Base-by-base conservation (phyloP, 2,797 vertebrate genomes). In the Octomys mimax region DNA sequence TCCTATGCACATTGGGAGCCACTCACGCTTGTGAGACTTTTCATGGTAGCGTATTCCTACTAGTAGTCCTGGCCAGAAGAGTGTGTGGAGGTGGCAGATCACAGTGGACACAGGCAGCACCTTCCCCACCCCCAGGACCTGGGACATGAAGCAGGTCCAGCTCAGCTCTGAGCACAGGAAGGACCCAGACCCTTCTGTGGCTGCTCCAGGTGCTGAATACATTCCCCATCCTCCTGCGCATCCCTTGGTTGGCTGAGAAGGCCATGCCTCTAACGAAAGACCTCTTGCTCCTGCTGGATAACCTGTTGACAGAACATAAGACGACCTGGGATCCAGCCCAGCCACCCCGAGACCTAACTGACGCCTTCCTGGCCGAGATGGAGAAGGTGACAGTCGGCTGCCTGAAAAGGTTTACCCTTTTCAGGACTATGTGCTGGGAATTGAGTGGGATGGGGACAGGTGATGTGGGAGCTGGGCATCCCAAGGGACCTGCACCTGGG, bases 341-440 rank as follows among this genome's bases (percentile, higher is more conserved):
- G 71, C 91, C 95, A 2, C 98, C 98, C 2, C 97, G 98, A 97
- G 98, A 99, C 95, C 98, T 98, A 93, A 99, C 98, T 0, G 98
- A 99, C 6, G 96, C 98, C 93, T 99, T 98, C 95, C 96, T 99
- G 52, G 39, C 96, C 2, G 98, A 99, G 92, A 98, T 99, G 89
- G 97, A 96, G 88, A 98, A 99, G 94, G 99, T 99, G 94, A 97
- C 16, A 57, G 54, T 57, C 54, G 16, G 54, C 54, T 57, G 13
- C 54, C 54, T 16, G 3, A 57, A 14, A 57, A 57, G 54, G 54
- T n/a, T n/a, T n/a, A n/a, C n/a, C n/a, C n/a, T n/a, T n/a, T n/a
- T n/a, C n/a, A 4, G 59, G 59, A 6, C 19, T 22, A 19, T 22
- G 59, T 59, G 19, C 6, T 19, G 59, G 59, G 59, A 22, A 6